phyloP scores from a whole-genome alignment of 2,797 vertebrate genomes.

The Rhinella marina region DNA sequence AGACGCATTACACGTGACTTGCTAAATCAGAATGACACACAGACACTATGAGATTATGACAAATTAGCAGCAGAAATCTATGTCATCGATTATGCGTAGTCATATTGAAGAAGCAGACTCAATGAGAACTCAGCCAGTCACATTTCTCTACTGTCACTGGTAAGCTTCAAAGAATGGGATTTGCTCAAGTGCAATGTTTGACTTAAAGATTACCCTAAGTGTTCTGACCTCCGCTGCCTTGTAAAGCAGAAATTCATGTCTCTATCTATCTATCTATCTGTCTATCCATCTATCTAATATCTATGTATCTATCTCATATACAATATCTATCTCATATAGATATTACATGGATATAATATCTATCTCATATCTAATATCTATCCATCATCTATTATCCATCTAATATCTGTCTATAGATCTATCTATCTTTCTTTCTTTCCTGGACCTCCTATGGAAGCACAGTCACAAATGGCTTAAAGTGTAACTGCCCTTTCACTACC shows the following conservation, averaged over 20 bases:
- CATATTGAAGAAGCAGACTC: not conserved
- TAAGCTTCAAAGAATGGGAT: conserved; percentile 50
- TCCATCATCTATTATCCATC: no score
- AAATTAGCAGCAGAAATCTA: not conserved
- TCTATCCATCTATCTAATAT: not conserved
- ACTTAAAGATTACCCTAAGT: not conserved
- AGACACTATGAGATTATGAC: not conserved
- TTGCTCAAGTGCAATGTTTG: not conserved
- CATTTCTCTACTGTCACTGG: conserved; percentile 14
- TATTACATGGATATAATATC: no score
- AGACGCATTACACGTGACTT: not conserved
- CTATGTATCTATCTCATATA: not conserved
- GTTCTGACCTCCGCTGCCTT: not conserved
- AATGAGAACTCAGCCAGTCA: not conserved
- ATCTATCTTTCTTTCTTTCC: no score
- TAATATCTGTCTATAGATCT: no score
- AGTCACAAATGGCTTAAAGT: no score
- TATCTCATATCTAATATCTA: no score
- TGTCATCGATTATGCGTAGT: not conserved
- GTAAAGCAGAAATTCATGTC: not conserved
- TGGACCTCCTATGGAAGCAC: no score
- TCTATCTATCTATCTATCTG: no score
- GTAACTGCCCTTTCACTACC: no score
- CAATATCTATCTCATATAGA: no score
- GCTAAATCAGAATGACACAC: conserved; percentile 7